Conservation (phyloP, 2,113 vertebrate species). For the Mellivora capensis region DNA sequence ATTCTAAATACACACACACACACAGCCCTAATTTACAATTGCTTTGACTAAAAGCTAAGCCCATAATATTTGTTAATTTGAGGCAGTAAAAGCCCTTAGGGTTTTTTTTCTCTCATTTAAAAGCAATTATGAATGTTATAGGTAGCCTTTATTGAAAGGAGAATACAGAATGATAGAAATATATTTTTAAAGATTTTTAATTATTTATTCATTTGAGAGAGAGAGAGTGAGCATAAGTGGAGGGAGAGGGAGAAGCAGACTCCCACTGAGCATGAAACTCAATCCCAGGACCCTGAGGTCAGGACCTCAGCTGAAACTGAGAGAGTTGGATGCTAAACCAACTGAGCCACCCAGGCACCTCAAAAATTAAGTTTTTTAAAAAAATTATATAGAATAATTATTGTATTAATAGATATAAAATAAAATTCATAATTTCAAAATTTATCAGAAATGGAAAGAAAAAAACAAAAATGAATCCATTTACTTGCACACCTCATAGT, state of each 20-base stretch:
- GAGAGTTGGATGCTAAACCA: neutral
- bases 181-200: neutral
- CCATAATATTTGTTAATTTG: neutral
- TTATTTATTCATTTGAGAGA: too few species aligned
- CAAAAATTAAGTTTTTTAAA: neutral
- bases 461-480: neutral
- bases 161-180: neutral
- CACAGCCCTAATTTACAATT: neutral
- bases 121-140: conserved; percentile 1
- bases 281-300: too few species aligned
- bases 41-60: neutral
- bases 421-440: neutral
- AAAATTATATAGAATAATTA: neutral
- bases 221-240: too few species aligned
- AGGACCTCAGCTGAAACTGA: too few species aligned
- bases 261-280: too few species aligned
- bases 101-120: neutral
- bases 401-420: neutral
- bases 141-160: neutral
- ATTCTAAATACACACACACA: neutral
- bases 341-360: neutral
- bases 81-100: neutral
- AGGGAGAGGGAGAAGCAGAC: too few species aligned
- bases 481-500: neutral
- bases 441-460: neutral